Conservation (phyloP, 2,888 invertebrate species). For the Ctenicera cuprea region DNA sequence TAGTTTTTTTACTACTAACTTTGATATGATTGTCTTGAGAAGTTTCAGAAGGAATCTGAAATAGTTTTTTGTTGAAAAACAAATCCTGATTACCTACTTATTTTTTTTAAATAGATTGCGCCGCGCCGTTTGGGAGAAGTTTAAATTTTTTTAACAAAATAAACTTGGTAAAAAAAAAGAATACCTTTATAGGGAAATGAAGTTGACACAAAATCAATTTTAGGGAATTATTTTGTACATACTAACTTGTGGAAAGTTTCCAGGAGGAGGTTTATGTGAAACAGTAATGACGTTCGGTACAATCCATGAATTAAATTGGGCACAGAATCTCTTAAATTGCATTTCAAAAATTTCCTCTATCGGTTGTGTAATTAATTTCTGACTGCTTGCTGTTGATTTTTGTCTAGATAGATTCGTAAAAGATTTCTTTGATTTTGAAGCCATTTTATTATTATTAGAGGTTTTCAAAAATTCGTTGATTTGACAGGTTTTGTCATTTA, state of each 20-base stretch:
- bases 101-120: too few relatives aligned
- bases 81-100: too few relatives aligned
- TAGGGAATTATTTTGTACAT: too few relatives aligned
- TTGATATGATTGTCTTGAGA: not conserved
- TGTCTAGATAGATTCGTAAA: not conserved
- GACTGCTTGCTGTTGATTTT: not conserved
- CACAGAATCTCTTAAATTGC: slow-evolving; percentile 32
- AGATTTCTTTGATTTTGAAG: slow-evolving; percentile 35
- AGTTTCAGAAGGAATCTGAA: not conserved
- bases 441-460: slow-evolving; percentile 25
- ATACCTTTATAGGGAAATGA: too few relatives aligned
- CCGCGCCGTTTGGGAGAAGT: too few relatives aligned
- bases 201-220: too few relatives aligned
- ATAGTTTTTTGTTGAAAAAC: not conserved
- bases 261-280: slow-evolving; percentile 27
- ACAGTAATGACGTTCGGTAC: slow-evolving; percentile 30
- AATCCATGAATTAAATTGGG: slow-evolving; percentile 32
- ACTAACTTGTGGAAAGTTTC: slow-evolving; percentile 28
- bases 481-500: not conserved
- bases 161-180: not conserved
- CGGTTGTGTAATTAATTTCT: not conserved
- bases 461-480: not conserved
- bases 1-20: too few relatives aligned
- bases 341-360: slow-evolving; percentile 27
- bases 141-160: too few relatives aligned